Evolutionary conservation across 1,140 invertebrate genomes (phyloP), one percentile per base, ranked within the genome.

Genomic region (Drosophila tristis): DNA sequence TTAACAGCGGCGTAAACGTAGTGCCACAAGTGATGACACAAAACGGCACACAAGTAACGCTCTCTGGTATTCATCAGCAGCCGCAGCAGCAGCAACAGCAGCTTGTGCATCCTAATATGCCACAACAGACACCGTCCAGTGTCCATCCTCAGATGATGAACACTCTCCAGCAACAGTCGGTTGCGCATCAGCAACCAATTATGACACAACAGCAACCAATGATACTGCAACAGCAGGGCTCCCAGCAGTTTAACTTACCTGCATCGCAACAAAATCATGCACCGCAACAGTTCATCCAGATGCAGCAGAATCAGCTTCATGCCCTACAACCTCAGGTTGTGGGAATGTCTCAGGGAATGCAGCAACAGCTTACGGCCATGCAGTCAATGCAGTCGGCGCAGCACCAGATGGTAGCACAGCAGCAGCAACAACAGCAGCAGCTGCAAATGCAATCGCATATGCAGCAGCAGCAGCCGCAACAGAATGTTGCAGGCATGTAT

Each of bases 391-490:
- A 39, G 11, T 59, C 79, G n/a, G 49, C 74, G 16, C 60, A 78
- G 20, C 86, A 91, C 56, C 80, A 86, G 29, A 15, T 84, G n/a
- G 42, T 79, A 2, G 51, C 57, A 35, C 81, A 91, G 44, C 72
- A 90, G 23, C 86, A 90, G 42, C 71, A 74, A 5, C 70, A 66
- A 31, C 31, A 82, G 48, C 71, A 74, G 7, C 70, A 66, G 42
- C 31, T 82, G 51, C 89, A 82, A 59, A 54, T 81, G 47, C 87
- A 87, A 44, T 45, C 75, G 6, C 61, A 87, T 50, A 53, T 81
- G 56, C 86, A 78, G 42, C 78, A 78, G 42, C 78, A 29, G 26
- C 35, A 39, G 35, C 35, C 56, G 9, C 63, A 78, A 5, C 67
- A 56, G n/a, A 72, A 23, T 8, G 61, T 79, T 4, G 29, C 55